These are phyloP conservation scores for Thomomys bottae DNA, from an alignment of 2,113 vertebrate species.

Conservation along the genomic window DNA sequence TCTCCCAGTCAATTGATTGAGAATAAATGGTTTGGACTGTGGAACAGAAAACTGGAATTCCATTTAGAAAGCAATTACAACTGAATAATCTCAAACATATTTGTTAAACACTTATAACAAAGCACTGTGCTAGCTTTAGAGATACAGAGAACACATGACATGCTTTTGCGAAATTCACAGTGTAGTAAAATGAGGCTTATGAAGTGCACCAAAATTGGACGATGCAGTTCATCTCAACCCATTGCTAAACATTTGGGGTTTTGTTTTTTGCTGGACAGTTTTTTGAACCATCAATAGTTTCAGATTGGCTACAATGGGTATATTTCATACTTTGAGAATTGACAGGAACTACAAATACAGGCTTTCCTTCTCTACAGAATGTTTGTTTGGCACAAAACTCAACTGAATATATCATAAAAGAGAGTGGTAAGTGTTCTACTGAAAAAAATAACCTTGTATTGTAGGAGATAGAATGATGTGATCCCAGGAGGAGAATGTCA, in stretches of 20 bases:
- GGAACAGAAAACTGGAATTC: neutral
- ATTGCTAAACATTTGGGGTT: constrained; percentile 3
- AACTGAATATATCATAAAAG: neutral
- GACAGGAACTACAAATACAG: constrained; percentile 17
- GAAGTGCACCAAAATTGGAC: neutral
- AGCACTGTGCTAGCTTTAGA: neutral
- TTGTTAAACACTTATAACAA: neutral
- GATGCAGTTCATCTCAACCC: neutral
- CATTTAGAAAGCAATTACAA: neutral
- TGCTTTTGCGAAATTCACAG: neutral
- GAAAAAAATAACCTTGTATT: constrained; percentile 3
- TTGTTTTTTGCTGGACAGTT: neutral
- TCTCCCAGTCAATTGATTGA: neutral
- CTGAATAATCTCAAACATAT: neutral
- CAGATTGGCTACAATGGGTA: neutral
- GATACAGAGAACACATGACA: neutral
- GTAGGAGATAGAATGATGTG: neutral
- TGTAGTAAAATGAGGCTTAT: neutral
- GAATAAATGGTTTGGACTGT: neutral
- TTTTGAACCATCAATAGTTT: neutral
- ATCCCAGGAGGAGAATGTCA: neutral
- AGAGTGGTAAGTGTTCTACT: neutral
- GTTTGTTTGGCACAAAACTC: neutral
- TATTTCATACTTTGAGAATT: neutral
- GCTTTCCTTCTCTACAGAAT: neutral